These are phyloP conservation scores for Margaritifera margaritifera DNA, from an alignment of 2,888 invertebrate genomes.

Conservation along the genomic window DNA sequence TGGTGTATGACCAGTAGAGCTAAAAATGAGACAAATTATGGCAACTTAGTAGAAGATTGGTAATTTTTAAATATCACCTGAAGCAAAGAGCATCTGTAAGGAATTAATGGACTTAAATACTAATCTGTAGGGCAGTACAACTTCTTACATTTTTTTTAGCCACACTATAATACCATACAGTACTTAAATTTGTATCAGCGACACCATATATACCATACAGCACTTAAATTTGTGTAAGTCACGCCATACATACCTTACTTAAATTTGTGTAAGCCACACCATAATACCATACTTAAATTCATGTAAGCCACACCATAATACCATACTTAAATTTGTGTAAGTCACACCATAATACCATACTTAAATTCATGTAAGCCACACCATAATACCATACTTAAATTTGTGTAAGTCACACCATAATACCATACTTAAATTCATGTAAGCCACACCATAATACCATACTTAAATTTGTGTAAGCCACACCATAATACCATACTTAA, in stretches of 20 bases:
- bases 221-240: neutral
- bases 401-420: neutral
- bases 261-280: neutral
- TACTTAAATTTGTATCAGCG: neutral
- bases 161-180: slow-evolving; percentile 16
- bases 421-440: slow-evolving; percentile 15
- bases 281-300: slow-evolving; percentile 18
- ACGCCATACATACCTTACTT: slow-evolving; percentile 16
- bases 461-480: neutral
- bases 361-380: neutral
- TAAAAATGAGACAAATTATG: no score
- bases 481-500: slow-evolving; percentile 18
- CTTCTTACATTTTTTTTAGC: neutral
- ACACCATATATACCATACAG: slow-evolving; percentile 18
- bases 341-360: slow-evolving; percentile 14
- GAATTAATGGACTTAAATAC: no score
- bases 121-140: no score
- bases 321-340: slow-evolving; percentile 12
- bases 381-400: slow-evolving; percentile 18
- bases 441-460: slow-evolving; percentile 14
- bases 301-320: slow-evolving; percentile 2
- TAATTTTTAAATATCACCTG: no score
- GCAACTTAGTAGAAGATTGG: no score
- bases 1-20: no score
- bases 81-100: no score